Evolutionary conservation across 64 coral and sea anemone genomes (phyloP).

Genomic region (Catalaphyllia jardinei): DNA sequence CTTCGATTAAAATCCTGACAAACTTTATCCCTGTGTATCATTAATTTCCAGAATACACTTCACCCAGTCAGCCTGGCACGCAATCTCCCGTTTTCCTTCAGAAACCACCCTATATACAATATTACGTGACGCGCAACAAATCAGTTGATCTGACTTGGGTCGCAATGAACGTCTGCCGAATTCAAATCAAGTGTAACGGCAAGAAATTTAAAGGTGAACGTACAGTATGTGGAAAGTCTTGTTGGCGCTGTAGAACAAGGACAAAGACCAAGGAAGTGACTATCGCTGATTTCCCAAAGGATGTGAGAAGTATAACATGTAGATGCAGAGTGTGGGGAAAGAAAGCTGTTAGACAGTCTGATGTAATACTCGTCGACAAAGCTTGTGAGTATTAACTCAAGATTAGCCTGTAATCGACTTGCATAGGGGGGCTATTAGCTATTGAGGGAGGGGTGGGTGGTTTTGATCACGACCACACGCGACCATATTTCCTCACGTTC

Average conservation of each 20-base stretch:
- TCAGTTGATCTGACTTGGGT: slow-evolving; percentile 1
- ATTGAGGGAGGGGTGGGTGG: too few relatives aligned
- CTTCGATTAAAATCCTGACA: neutral
- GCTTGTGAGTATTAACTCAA: neutral
- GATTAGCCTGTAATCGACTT: too few relatives aligned
- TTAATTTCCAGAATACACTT: neutral
- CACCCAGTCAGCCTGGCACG: neutral
- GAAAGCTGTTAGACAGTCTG: neutral
- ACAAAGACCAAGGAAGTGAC: neutral
- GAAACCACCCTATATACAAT: neutral
- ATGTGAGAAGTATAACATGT: neutral
- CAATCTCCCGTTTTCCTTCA: neutral
- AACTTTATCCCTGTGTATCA: neutral
- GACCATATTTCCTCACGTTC: too few relatives aligned
- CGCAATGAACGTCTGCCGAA: slow-evolving; percentile 4
- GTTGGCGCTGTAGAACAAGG: neutral
- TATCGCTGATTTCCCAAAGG: neutral
- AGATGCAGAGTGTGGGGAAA: neutral
- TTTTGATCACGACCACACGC: too few relatives aligned
- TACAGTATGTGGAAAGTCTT: neutral
- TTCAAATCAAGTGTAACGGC: neutral
- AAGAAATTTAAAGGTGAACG: neutral
- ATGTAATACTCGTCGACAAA: neutral
- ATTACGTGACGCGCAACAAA: neutral
- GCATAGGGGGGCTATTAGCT: too few relatives aligned